phyloP scores from a whole-genome alignment of 2,888 invertebrate species.

The Cacoxenus indagator region DNA sequence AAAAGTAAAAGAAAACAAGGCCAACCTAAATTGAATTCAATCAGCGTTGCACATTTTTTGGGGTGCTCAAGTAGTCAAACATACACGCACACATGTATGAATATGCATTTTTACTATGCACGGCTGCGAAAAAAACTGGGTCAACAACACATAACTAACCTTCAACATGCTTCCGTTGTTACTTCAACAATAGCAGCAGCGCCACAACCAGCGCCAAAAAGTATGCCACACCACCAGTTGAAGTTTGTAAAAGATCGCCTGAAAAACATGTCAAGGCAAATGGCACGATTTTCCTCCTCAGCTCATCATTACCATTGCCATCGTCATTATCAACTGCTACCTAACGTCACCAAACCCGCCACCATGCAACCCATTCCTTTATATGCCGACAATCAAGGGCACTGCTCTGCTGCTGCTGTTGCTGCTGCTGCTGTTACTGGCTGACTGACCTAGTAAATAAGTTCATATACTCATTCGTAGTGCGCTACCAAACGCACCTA shows the following conservation, averaged over 20 bases:
- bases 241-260: conserved; percentile 17
- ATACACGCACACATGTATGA: not conserved
- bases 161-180: conserved; percentile 42
- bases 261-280: conserved; percentile 54
- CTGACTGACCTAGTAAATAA: too few species aligned
- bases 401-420: too few species aligned
- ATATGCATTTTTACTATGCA: conserved; percentile 16
- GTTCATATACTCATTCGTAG: too few species aligned
- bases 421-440: too few species aligned
- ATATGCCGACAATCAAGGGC: too few species aligned
- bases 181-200: conserved; percentile 29
- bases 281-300: too few species aligned
- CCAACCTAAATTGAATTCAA: conserved; percentile 4
- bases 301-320: too few species aligned
- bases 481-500: too few species aligned
- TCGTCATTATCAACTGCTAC: too few species aligned
- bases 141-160: conserved; percentile 48
- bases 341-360: too few species aligned
- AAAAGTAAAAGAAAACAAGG: not conserved
- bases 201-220: conserved; percentile 22
- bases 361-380: not conserved
- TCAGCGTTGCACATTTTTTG: conserved; percentile 12
- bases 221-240: conserved; percentile 26
- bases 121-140: conserved; percentile 41
- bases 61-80: conserved; percentile 17